Conservation (phyloP, 1,140 invertebrate species). For the Lepidurus packardi region DNA sequence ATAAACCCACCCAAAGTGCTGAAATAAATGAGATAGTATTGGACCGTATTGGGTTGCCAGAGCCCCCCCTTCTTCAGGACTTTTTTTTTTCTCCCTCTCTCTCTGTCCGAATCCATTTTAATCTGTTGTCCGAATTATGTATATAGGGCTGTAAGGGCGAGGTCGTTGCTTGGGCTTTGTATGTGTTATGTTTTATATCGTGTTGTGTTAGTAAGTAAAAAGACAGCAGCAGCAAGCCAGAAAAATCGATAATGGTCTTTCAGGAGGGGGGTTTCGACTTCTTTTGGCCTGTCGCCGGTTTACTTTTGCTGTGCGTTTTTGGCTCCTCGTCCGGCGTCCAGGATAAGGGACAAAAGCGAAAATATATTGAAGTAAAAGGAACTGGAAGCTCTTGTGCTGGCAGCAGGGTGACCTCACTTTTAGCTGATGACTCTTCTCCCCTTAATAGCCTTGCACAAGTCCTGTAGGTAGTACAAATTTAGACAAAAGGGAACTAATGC, state of each 20-base stretch:
- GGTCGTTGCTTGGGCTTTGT: background rate
- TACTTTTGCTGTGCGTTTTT: constrained; percentile 3
- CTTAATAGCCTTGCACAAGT: constrained; percentile 19
- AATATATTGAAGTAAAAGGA: background rate
- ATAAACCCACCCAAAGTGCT: background rate
- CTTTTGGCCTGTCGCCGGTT: constrained; percentile 20
- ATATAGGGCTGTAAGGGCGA: constrained; percentile 18
- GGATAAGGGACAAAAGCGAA: constrained; percentile 15
- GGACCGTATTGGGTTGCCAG: background rate
- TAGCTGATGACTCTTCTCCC: constrained; percentile 15
- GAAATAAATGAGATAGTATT: background rate
- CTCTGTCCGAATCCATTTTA: constrained; percentile 8
- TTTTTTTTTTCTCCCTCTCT: too few relatives aligned
- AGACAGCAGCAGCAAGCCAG: constrained; percentile 13
- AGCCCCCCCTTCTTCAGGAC: background rate
- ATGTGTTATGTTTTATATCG: background rate
- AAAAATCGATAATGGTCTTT: constrained; percentile 22
- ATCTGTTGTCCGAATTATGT: constrained; percentile 10
- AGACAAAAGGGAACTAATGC: constrained; percentile 21
- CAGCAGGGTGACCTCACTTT: constrained; percentile 21
- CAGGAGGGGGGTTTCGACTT: background rate
- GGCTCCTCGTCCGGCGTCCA: background rate
- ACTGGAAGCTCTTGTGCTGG: constrained; percentile 1
- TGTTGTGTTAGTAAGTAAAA: background rate
- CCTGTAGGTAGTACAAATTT: constrained; percentile 5